These are phyloP conservation scores for Hipparchia sbordonii DNA, from an alignment of 2,888 invertebrate genomes.

Conservation along the genomic window DNA sequence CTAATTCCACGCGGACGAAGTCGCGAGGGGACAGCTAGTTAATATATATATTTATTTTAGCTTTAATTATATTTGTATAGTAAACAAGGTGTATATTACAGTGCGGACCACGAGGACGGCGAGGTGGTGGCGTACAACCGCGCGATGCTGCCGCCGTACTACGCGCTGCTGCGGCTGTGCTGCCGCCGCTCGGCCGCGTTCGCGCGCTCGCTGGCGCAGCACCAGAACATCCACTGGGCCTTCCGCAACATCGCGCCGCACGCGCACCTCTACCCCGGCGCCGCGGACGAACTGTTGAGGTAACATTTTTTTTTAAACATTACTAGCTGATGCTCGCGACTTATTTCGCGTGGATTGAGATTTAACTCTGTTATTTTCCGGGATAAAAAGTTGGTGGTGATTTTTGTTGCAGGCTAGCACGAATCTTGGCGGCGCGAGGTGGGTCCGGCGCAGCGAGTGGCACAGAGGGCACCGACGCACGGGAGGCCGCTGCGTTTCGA, in stretches of 20 bases:
- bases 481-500: constrained; percentile 93
- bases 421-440: constrained; percentile 92
- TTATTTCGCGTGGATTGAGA: too few relatives aligned
- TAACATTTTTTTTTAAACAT: constrained; percentile 34
- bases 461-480: constrained; percentile 82
- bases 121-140: constrained; percentile 97
- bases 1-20: too few relatives aligned
- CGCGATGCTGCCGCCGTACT: constrained; percentile 96
- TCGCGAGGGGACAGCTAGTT: too few relatives aligned
- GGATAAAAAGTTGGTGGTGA: background rate
- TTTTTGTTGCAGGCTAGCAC: constrained; percentile 84
- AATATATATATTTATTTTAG: too few relatives aligned
- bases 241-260: constrained; percentile 98
- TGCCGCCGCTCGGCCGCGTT: constrained; percentile 94
- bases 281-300: constrained; percentile 95
- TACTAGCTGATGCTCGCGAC: too few relatives aligned
- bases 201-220: constrained; percentile 92
- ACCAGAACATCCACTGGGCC: constrained; percentile 98
- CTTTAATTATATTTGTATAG: too few relatives aligned
- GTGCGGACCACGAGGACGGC: constrained; percentile 98
- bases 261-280: constrained; percentile 95
- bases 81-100: constrained; percentile 54
- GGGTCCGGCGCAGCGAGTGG: constrained; percentile 81
- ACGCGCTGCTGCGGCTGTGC: constrained; percentile 93
- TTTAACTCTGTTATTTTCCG: too few relatives aligned